Percentiles rank a stretch among this genome's conserved stretches.
phyloP scores from a whole-genome alignment of 2,797 vertebrate genomes.

The Melanotaenia boesemani region DNA sequence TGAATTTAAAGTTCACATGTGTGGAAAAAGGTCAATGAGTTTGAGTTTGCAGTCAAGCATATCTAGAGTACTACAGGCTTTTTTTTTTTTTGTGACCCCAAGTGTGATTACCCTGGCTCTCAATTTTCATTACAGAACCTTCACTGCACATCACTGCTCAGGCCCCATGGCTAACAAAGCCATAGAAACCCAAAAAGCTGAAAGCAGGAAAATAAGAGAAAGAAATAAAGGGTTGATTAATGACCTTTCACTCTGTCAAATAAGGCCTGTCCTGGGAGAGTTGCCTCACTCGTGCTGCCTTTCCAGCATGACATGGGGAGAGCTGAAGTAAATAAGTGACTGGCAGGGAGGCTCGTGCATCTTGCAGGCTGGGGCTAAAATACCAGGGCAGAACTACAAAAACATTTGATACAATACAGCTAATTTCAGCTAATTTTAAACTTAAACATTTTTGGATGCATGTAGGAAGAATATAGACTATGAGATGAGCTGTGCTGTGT shows the following conservation, averaged over 20 bases:
- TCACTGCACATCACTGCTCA: slow-evolving; percentile 39
- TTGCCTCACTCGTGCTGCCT: slow-evolving; percentile 6
- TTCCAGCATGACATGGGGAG: neutral
- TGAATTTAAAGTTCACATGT: no score
- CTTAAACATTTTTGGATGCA: neutral
- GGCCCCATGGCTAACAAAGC: slow-evolving; percentile 25
- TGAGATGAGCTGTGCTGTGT: neutral
- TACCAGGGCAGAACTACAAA: neutral
- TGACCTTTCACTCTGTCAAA: slow-evolving; percentile 53
- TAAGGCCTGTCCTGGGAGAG: slow-evolving; percentile 35
- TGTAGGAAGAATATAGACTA: neutral
- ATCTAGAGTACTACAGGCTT: slow-evolving; percentile 39
- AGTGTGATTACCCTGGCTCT: slow-evolving; percentile 62
- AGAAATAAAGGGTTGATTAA: slow-evolving; percentile 61
- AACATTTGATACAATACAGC: neutral
- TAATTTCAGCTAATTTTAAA: slow-evolving; percentile 2
- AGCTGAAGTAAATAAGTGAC: slow-evolving; percentile 10
- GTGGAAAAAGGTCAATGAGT: no score
- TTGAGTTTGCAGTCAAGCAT: slow-evolving; percentile 20
- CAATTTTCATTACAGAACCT: slow-evolving; percentile 62
- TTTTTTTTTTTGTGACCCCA: slow-evolving; percentile 59
- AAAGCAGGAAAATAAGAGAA: slow-evolving; percentile 17
- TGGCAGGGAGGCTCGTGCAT: neutral
- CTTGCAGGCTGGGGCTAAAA: neutral
- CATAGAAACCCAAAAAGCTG: slow-evolving; percentile 24